phyloP scores from a whole-genome alignment of 2,888 invertebrate species.

The Tricholauxania praeusta region DNA sequence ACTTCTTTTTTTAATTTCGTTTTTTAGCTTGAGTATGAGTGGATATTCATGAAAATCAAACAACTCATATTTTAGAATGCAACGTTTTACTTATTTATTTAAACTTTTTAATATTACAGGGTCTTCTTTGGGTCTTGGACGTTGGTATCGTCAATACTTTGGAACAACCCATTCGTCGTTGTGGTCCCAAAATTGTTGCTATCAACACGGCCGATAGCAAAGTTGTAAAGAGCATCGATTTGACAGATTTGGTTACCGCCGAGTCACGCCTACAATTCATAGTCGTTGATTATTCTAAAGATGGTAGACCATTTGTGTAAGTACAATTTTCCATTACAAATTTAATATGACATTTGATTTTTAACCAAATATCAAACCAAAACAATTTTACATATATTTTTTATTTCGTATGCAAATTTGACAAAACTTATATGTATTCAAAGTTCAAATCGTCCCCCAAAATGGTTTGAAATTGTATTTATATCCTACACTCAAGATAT shows the following conservation, averaged over 20 bases:
- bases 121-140: conserved; percentile 74
- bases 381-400: neutral
- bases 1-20: too few relatives aligned
- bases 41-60: too few relatives aligned
- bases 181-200: conserved; percentile 74
- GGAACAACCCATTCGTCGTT: conserved; percentile 72
- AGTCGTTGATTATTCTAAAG: conserved; percentile 71
- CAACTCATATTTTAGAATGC: too few relatives aligned
- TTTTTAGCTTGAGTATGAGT: too few relatives aligned
- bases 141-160: conserved; percentile 73
- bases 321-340: conserved; percentile 46
- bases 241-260: conserved; percentile 69
- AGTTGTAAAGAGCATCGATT: conserved; percentile 72
- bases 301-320: conserved; percentile 69
- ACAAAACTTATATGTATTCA: too few relatives aligned
- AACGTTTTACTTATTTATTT: too few relatives aligned
- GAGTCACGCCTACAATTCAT: conserved; percentile 73
- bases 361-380: neutral
- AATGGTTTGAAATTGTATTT: too few relatives aligned
- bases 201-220: conserved; percentile 72
- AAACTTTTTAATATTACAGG: conserved; percentile 53
- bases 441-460: too few relatives aligned
- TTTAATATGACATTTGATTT: neutral
- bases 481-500: too few relatives aligned
- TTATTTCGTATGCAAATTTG: neutral